Base-by-base conservation (phyloP, 1,140 invertebrate genomes). In the Pseudomyrmex gracilis region DNA sequence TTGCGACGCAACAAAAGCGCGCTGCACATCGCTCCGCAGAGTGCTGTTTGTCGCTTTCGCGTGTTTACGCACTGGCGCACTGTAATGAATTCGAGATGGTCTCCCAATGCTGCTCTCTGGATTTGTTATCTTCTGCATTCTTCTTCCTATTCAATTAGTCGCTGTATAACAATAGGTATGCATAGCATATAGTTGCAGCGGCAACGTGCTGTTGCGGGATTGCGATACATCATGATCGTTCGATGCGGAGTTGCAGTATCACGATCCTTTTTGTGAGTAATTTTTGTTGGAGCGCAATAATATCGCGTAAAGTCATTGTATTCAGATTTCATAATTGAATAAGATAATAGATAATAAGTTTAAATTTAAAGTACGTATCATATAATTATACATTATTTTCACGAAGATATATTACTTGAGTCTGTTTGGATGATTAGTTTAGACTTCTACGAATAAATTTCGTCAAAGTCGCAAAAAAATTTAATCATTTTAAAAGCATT, bases 71-170 rank as follows among this genome's bases (percentile, higher is more conserved):
- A 71, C 74, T 22, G 63, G 63, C 74, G 74, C 74, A 68, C 53
- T 58, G 76, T 80, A 80, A 80, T 80, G 76, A 80, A 80, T 80
- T 80, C 66, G 66, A 80, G 76, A 80, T 80, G 53, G 66, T 71
- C 76, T 80, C 71, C 76, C 76, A 47, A 57, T 66, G 64, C 17
- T 45, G 47, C 34, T 43, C 66, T 80, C 76, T 13, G 76, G 66
- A 57, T 71, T 80, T 67, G 76, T 80, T 60, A 34, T 45, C n/a
- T 45, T 60, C 66, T 43, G 20, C 64, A 43, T 20, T 80, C 51
- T 57, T 78, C 64, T 58, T 47, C 20, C 22, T 60, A 71, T 80
- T 71, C 76, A 68, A 80, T 80, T 80, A 80, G 66, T 80, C 57
- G 76, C 60, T 47, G 10, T 43, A 70, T 17, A 34, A 71, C 43